Percentiles rank a stretch among this genome's conserved stretches.
phyloP scores from a whole-genome alignment of 2,797 vertebrate species.

The Pseudopleuronectes americanus region DNA sequence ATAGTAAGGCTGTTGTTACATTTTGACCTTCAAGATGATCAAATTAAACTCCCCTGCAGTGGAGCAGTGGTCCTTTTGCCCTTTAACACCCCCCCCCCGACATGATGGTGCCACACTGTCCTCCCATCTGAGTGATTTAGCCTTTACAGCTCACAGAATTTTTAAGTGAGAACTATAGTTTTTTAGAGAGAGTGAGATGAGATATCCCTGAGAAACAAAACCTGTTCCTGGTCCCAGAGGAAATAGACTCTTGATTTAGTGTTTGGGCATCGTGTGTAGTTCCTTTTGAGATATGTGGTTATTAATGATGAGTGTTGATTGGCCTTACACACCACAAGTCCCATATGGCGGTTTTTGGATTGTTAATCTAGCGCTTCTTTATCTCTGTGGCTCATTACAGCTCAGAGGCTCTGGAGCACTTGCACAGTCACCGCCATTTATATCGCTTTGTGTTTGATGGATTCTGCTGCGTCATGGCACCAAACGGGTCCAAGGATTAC shows the following conservation, averaged over 20 bases:
- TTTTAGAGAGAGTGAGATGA: too few relatives aligned
- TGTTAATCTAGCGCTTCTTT: conserved; percentile 48
- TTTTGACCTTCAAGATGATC: conserved; percentile 51
- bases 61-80: conserved; percentile 17
- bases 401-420: conserved; percentile 38
- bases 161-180: too few relatives aligned
- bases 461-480: conserved; percentile 40
- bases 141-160: background rate
- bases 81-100: background rate
- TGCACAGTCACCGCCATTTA: conserved; percentile 27
- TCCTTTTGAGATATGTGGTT: conserved; percentile 35
- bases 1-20: conserved; percentile 32
- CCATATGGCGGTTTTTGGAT: conserved; percentile 45
- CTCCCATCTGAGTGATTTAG: background rate
- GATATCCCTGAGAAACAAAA: background rate
- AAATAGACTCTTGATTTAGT: conserved; percentile 11
- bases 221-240: conserved; percentile 18
- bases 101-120: too few relatives aligned
- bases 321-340: conserved; percentile 31
- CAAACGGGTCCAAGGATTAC: conserved; percentile 26
- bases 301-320: conserved; percentile 47
- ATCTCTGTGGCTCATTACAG: conserved; percentile 57
- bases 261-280: conserved; percentile 22
- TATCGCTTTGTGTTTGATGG: conserved; percentile 40
- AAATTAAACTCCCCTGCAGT: conserved; percentile 41